Percentiles rank a stretch among this genome's conserved stretches.
Evolutionary conservation across 2,888 invertebrate species (phyloP).

Genomic region (Tricholauxania praeusta): DNA sequence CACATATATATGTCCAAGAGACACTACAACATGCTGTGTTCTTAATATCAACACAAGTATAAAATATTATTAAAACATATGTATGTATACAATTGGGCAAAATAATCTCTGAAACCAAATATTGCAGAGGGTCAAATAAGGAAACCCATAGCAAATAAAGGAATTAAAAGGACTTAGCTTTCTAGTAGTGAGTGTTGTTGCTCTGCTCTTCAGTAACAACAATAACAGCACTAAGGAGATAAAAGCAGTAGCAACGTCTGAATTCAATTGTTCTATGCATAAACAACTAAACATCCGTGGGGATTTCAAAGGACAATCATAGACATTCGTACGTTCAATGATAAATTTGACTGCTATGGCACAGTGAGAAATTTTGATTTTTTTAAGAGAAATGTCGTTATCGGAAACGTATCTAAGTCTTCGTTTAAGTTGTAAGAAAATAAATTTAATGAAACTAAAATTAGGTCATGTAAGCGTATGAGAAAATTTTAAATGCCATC

Average conservation of each 20-base stretch:
- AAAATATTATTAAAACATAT: neutral
- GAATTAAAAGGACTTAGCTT: conserved; percentile 12
- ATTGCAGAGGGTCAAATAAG: neutral
- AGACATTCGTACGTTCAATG: conserved; percentile 12
- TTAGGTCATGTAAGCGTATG: no score
- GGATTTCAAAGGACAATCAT: conserved; percentile 25
- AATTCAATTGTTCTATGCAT: conserved; percentile 25
- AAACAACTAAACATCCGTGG: conserved; percentile 22
- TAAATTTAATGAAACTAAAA: no score
- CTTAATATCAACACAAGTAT: neutral
- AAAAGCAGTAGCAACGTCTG: neutral
- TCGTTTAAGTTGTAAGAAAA: no score
- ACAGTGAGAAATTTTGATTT: neutral
- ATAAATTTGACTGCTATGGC: neutral
- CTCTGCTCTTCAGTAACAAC: neutral
- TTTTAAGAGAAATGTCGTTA: neutral
- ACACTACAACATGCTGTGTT: neutral
- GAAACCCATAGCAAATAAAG: neutral
- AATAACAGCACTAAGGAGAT: neutral
- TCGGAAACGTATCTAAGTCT: no score
- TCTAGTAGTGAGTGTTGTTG: conserved; percentile 6
- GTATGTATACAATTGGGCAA: neutral
- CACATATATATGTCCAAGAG: neutral
- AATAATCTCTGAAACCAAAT: neutral
- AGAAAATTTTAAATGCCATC: no score